Percentiles rank a stretch among this genome's conserved stretches.
Evolutionary conservation across 2,113 vertebrate genomes (phyloP).

Genomic region (Archilochus colubris): DNA sequence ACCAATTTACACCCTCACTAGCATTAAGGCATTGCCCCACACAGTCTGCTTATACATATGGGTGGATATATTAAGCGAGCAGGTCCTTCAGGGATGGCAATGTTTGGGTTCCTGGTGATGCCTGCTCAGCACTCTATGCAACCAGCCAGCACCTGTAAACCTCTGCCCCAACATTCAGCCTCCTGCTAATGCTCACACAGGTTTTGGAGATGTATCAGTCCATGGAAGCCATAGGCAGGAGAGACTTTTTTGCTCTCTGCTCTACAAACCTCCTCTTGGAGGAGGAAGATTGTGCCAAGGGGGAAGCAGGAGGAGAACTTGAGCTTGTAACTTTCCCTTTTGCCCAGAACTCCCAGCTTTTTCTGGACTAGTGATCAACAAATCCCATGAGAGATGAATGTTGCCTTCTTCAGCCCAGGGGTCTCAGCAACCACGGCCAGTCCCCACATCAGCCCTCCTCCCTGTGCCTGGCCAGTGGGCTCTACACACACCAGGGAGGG

Average conservation of each 20-base stretch:
- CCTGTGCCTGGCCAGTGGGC: fast-evolving
- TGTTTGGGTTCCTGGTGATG: neutral
- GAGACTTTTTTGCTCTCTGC: neutral
- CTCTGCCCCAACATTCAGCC: neutral
- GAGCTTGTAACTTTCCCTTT: neutral
- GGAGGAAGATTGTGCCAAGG: neutral
- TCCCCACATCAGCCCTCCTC: fast-evolving
- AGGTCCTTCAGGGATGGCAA: neutral
- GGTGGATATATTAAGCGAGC: neutral
- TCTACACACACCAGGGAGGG: neutral
- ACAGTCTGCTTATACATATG: neutral
- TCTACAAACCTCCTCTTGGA: neutral
- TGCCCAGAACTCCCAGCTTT: neutral
- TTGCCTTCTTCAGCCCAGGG: neutral
- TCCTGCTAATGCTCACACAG: neutral
- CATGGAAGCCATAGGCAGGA: neutral
- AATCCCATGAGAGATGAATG: neutral
- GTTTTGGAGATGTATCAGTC: neutral
- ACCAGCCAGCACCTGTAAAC: neutral
- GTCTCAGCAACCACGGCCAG: neutral
- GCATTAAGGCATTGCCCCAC: neutral
- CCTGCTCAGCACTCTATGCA: neutral
- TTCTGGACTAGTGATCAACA: neutral
- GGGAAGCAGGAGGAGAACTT: neutral
- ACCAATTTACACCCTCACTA: neutral